A percentile compares a stretch with the other conserved stretches of the same genome.
Evolutionary conservation across 2,797 vertebrate species (phyloP).

Genomic region (Xenopus petersii): DNA sequence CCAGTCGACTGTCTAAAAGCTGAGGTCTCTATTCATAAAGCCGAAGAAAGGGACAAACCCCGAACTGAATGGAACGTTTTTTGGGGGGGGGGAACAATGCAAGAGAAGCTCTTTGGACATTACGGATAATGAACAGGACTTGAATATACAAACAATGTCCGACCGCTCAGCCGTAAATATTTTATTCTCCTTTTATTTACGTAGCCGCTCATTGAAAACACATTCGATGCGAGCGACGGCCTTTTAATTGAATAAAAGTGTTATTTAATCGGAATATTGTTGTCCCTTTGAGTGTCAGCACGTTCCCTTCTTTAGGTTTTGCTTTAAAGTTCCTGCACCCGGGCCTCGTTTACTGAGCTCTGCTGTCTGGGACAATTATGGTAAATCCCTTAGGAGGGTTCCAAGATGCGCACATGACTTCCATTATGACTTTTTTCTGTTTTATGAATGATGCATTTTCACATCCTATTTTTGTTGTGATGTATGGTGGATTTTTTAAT

Average conservation of each 20-base stretch:
- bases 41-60: conserved; percentile 1
- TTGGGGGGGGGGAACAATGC: not conserved
- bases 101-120: conserved; percentile 10
- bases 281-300: too few species aligned
- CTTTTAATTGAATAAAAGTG: too few species aligned
- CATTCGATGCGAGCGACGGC: too few species aligned
- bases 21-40: conserved; percentile 6
- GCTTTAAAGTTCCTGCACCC: conserved; percentile 2
- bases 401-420: conserved; percentile 30
- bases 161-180: too few species aligned
- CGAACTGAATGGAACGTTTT: conserved; percentile 6
- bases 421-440: conserved; percentile 17
- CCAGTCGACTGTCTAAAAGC: conserved; percentile 12
- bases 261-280: too few species aligned
- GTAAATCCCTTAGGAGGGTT: conserved; percentile 22
- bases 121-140: conserved; percentile 8
- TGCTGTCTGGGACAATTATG: conserved; percentile 26
- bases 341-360: not conserved
- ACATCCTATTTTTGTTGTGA: not conserved
- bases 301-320: too few species aligned
- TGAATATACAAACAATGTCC: not conserved
- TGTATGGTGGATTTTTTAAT: too few species aligned
- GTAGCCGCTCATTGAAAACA: too few species aligned
- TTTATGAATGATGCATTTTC: conserved; percentile 40
- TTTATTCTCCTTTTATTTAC: too few species aligned